Conservation (phyloP, 2,797 vertebrate genomes). For the Echiichthys vipera region DNA sequence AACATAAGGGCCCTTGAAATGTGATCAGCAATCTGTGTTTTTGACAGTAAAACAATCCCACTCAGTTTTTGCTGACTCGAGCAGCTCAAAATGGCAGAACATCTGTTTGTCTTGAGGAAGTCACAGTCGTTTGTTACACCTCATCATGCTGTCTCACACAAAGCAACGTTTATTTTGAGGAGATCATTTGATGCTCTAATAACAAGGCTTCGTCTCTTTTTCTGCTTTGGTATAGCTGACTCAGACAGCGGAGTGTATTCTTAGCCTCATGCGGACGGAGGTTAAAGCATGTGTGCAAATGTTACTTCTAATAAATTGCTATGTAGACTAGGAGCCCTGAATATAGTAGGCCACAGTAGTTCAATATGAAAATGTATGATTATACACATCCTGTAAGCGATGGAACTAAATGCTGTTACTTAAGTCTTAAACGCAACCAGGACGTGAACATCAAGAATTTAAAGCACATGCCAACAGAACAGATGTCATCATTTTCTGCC, state of each 20-base stretch:
- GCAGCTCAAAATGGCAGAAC: constrained; percentile 36
- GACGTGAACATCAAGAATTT: background rate
- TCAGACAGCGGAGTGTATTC: constrained; percentile 63
- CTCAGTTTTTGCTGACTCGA: constrained; percentile 28
- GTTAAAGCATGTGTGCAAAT: constrained; percentile 42
- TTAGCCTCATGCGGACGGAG: constrained; percentile 48
- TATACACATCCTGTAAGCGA: background rate
- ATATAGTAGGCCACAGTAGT: background rate
- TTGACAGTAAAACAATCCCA: constrained; percentile 33
- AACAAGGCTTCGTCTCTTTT: constrained; percentile 42
- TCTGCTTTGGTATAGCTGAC: constrained; percentile 58
- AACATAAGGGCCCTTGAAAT: constrained; percentile 72
- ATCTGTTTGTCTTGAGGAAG: constrained; percentile 52
- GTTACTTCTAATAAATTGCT: constrained; percentile 30
- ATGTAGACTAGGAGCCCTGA: background rate
- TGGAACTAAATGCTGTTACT: constrained; percentile 1
- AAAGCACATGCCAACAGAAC: background rate
- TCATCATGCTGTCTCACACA: constrained; percentile 31
- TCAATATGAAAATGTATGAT: background rate
- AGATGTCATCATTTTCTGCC: constrained; percentile 5
- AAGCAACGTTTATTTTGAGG: constrained; percentile 58
- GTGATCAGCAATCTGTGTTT: constrained; percentile 56
- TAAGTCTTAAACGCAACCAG: background rate
- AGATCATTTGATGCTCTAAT: constrained; percentile 56
- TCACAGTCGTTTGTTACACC: constrained; percentile 27